Base-by-base conservation (phyloP, 2,113 vertebrate species). In the Paradisaea rubra region DNA sequence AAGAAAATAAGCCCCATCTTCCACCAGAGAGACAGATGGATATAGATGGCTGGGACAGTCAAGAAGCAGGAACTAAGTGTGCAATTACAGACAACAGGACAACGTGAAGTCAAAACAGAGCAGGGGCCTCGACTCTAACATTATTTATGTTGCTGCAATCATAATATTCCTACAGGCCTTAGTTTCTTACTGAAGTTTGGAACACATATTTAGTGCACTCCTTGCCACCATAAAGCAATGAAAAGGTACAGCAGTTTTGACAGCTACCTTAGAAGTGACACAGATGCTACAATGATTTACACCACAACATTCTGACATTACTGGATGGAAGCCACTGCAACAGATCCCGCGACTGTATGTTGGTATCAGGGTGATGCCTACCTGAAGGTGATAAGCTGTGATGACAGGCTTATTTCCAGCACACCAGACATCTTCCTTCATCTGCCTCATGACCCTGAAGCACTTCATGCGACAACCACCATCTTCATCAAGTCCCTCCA, bases 391-490 rank as follows among this genome's bases (percentile, higher is more conserved):
- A 71, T 98, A 97, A 71, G 98, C 86, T 10, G 98, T 98, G 96
- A 99, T 95, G 45, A 98, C 95, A 10, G 98, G 98, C 87, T 97
- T 98, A 87, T 60, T 95, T 76, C 98, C 98, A 2, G 98, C 97
- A 92, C 98, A 99, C 98, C 98, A 99, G 52, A 98, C 56, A 3
- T 98, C 98, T 93, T 99, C 98, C 86, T 98, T 98, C 96, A 98
- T 96, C 94, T 98, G 98, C 65, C 98, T 94, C 94, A 98, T 59
- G 35, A 97, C 97, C 81, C 94, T 97, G n/a, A 98, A 97, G 82
- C 98, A 98, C 84, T 91, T 97, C 94, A 96, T 93, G 35, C 98
- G 98, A 93, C 98, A 99, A 14, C 98, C 98, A 7, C 98, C 98
- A 2, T 99, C 98, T 49, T 98, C 98, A 63, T 98, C 98, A 17